phyloP scores from a whole-genome alignment of 2,797 vertebrate genomes.

The Heterohyrax brucei region DNA sequence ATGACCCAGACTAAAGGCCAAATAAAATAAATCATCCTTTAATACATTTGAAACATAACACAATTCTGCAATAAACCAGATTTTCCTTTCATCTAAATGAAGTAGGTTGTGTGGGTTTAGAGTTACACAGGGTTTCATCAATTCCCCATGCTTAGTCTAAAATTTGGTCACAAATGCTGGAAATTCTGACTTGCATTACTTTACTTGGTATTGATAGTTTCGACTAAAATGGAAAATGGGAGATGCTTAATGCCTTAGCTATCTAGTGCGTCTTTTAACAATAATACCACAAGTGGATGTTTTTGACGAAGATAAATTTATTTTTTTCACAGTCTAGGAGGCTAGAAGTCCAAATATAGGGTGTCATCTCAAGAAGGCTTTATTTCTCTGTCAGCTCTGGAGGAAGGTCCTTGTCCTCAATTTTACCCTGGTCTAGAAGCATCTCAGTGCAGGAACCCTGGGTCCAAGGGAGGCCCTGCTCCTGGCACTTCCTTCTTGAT shows the following conservation, averaged over 20 bases:
- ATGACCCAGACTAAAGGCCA: neutral
- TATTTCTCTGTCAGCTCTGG: too few species aligned
- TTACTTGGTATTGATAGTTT: slow-evolving; percentile 36
- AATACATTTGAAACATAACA: slow-evolving; percentile 40
- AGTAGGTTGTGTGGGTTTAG: slow-evolving; percentile 22
- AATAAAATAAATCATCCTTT: slow-evolving; percentile 41
- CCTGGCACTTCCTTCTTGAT: too few species aligned
- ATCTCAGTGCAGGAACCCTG: too few species aligned
- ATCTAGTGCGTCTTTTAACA: too few species aligned
- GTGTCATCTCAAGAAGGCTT: too few species aligned
- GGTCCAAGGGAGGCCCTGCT: too few species aligned
- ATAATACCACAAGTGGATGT: too few species aligned
- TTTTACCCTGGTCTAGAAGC: too few species aligned
- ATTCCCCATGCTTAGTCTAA: slow-evolving; percentile 15
- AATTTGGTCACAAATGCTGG: slow-evolving; percentile 67
- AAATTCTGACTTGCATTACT: slow-evolving; percentile 59
- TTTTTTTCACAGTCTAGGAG: too few species aligned
- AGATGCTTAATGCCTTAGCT: neutral
- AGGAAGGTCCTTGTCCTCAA: too few species aligned
- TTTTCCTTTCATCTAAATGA: slow-evolving; percentile 63
- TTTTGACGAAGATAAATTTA: too few species aligned
- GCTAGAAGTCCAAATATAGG: too few species aligned
- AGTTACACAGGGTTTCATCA: slow-evolving; percentile 23
- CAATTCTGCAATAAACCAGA: slow-evolving; percentile 50
- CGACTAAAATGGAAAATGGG: slow-evolving; percentile 57